Evolutionary conservation across 2,797 vertebrate genomes (phyloP).

Genomic region (Varecia variegata): DNA sequence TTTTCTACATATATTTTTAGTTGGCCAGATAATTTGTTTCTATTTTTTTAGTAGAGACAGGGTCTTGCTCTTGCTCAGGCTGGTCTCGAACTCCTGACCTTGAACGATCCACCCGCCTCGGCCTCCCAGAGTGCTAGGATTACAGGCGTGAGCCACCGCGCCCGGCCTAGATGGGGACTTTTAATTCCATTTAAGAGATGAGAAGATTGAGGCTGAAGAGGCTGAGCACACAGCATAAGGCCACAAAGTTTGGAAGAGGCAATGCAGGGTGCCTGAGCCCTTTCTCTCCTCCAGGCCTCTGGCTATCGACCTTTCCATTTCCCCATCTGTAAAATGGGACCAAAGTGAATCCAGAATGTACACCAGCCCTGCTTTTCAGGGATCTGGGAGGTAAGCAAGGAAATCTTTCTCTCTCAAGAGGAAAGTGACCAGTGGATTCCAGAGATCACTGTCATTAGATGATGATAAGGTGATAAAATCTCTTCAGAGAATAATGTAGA

Average conservation of each 20-base stretch:
- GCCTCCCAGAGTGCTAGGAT: too few relatives aligned
- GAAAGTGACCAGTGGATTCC: neutral
- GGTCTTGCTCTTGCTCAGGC: too few relatives aligned
- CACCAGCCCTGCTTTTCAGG: neutral
- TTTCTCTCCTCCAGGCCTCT: neutral
- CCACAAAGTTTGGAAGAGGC: neutral
- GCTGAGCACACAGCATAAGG: rapidly evolving
- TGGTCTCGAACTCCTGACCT: too few relatives aligned
- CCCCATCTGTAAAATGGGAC: neutral
- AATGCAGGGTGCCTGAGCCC: neutral
- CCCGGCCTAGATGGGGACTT: neutral
- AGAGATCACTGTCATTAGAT: neutral
- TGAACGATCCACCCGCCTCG: too few relatives aligned
- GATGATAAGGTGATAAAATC: neutral
- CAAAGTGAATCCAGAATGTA: neutral
- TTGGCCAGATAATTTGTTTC: too few relatives aligned
- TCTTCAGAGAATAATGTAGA: neutral
- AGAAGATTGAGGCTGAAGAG: neutral
- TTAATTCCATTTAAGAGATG: neutral
- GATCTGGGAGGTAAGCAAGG: neutral
- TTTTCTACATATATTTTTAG: too few relatives aligned
- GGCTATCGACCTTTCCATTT: neutral
- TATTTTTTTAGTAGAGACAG: too few relatives aligned
- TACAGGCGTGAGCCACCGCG: too few relatives aligned
- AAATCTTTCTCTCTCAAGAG: neutral